Conservation (phyloP, 1,140 invertebrate species). For the Ephestia elutella region DNA sequence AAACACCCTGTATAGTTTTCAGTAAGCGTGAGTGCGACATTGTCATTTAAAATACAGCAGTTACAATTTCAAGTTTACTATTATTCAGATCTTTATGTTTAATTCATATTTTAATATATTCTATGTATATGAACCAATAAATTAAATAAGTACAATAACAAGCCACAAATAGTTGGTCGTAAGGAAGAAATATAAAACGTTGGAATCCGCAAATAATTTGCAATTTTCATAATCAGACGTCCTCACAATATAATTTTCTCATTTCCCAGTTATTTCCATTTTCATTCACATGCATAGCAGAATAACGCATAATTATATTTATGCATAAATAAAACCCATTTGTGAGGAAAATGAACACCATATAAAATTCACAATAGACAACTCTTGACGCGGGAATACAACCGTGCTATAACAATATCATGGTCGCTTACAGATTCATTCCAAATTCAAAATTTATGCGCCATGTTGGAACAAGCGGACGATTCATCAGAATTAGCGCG, state of each 20-base stretch:
- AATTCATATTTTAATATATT: too few relatives aligned
- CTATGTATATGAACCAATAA: too few relatives aligned
- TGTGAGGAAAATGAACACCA: slow-evolving; percentile 1
- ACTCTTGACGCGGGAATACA: slow-evolving; percentile 3
- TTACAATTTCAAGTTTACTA: too few relatives aligned
- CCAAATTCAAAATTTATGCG: slow-evolving; percentile 12
- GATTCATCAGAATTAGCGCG: slow-evolving; percentile 46
- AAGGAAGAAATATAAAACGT: too few relatives aligned
- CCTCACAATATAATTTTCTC: neutral
- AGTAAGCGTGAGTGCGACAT: too few relatives aligned
- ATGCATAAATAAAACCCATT: slow-evolving; percentile 5
- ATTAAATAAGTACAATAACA: too few relatives aligned
- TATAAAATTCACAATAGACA: slow-evolving; percentile 13
- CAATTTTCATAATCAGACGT: neutral
- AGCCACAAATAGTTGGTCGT: too few relatives aligned
- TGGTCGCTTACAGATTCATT: slow-evolving; percentile 9
- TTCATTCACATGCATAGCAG: neutral
- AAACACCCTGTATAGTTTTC: too few relatives aligned
- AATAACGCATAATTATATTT: neutral
- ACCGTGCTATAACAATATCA: slow-evolving; percentile 11
- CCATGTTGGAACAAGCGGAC: slow-evolving; percentile 21
- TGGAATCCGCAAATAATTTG: too few relatives aligned
- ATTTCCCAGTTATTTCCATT: neutral
- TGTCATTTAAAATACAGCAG: too few relatives aligned
- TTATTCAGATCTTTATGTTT: too few relatives aligned